Percentiles rank a stretch among this genome's conserved stretches.
phyloP scores from a whole-genome alignment of 2,113 vertebrate genomes.

The Plecotus auritus region DNA sequence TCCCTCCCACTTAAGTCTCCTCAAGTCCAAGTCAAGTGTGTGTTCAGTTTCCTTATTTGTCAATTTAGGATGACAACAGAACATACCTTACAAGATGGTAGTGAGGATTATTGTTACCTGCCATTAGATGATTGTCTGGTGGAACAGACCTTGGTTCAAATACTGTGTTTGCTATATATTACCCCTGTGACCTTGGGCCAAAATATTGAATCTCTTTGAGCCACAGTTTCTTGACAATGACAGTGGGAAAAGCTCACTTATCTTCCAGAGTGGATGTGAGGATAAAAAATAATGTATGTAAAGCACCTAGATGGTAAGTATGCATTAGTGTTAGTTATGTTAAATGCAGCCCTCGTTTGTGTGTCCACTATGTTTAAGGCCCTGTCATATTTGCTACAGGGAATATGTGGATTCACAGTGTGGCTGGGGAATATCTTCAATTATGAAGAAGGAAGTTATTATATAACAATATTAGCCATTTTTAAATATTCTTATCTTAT shows the following conservation, averaged over 20 bases:
- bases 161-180: not conserved
- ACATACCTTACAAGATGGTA: not conserved
- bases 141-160: not conserved
- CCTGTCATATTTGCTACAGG: not conserved
- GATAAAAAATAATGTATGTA: not conserved
- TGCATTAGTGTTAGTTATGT: not conserved
- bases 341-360: not conserved
- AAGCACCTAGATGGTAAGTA: not conserved
- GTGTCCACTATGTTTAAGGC: not conserved
- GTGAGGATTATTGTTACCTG: not conserved
- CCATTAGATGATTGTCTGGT: not conserved
- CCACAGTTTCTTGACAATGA: not conserved
- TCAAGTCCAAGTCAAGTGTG: not conserved
- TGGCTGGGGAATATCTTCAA: not conserved
- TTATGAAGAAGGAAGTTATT: not conserved
- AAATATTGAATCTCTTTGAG: not conserved
- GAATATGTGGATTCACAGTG: not conserved
- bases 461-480: not conserved
- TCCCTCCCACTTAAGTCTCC: not conserved
- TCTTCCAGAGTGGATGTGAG: not conserved
- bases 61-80: not conserved
- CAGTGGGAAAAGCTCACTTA: not conserved
- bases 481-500: not conserved
- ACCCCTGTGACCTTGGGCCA: not conserved
- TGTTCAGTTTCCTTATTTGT: not conserved